Base-by-base conservation (phyloP, 64 coral and sea anemone species). In the Dendrophyllia cribrosa region DNA sequence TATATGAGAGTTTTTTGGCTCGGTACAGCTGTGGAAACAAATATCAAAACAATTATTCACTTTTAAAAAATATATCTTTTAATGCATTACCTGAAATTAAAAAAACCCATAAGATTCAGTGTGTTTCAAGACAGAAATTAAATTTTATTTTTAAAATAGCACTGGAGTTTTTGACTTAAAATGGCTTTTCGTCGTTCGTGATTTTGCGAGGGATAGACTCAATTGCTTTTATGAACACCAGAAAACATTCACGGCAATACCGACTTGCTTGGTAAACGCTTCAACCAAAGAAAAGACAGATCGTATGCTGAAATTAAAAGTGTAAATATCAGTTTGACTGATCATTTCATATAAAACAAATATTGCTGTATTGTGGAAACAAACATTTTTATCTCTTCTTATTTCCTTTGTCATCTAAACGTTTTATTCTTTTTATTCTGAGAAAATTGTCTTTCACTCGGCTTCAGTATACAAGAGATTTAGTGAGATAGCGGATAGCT, bases 21-120 rank as follows among this genome's bases (percentile, higher is more conserved):
- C 17, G 16, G 5, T 49, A 66, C 80, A 83, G 80, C 80, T 83
- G 80, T 66, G 3, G 72, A 75, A 50, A 83, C 21, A 49, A 47
- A 58, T 20, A 9, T 77, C 17, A 22, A 77, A 55, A 62, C 80
- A 83, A 83, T 83, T 9, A 66, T 21, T 50, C 74, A 83, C 12
- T 21, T 0, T 49, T 4, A 48, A 74, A 74, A 74, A 48, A 9
- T 24, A 7, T 69, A 22, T 69, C 66, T 12, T 12, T 5, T 56
- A 9, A 12, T 56, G 53, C 12, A 1, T 56, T 12, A 56, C 53
- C 34, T 34, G 34, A 56, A 56, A 56, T 56, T 5, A 56, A 9
- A 56, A 56, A 56, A 5, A 56, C 3, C 5, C 7, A 56, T 56
- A 9, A 56, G 34, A 34, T 34, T 34, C n/a, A n/a, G n/a, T n/a